A percentile compares a stretch with the other conserved stretches of the same genome.
These are phyloP conservation scores for Timandra comae DNA, from an alignment of 2,888 invertebrate species.

Conservation along the genomic window DNA sequence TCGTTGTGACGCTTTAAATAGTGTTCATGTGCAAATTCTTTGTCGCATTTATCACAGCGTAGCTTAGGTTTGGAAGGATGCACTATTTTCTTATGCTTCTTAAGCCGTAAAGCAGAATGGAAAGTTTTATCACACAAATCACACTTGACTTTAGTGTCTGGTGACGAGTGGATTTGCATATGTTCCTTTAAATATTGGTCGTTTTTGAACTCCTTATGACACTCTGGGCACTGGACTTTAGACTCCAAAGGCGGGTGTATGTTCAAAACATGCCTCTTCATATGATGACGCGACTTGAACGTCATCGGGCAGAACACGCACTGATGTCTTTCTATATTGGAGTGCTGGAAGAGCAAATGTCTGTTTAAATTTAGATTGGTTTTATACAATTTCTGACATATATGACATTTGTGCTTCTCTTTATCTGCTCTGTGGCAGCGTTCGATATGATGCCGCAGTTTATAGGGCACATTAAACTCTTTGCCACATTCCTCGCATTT, in stretches of 20 bases:
- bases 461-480: slow-evolving; percentile 60
- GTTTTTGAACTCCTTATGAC: slow-evolving; percentile 66
- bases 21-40: slow-evolving; percentile 64
- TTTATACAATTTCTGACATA: slow-evolving; percentile 60
- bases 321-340: slow-evolving; percentile 52
- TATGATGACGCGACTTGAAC: slow-evolving; percentile 63
- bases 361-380: slow-evolving; percentile 54
- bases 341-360: slow-evolving; percentile 59
- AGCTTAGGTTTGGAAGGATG: slow-evolving; percentile 61
- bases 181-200: slow-evolving; percentile 67
- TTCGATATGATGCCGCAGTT: slow-evolving; percentile 57
- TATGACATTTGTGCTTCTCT: slow-evolving; percentile 56
- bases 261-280: slow-evolving; percentile 65
- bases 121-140: slow-evolving; percentile 64
- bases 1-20: slow-evolving; percentile 57
- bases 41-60: slow-evolving; percentile 60
- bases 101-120: slow-evolving; percentile 58
- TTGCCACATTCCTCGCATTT: slow-evolving; percentile 62
- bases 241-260: slow-evolving; percentile 67
- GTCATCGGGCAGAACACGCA: slow-evolving; percentile 69
- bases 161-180: slow-evolving; percentile 63
- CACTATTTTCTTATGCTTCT: slow-evolving; percentile 67
- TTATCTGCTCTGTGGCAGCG: slow-evolving; percentile 45
- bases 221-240: slow-evolving; percentile 63
- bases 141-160: slow-evolving; percentile 62